Conservation (phyloP, 1,140 invertebrate genomes). For the Halesus radiatus region DNA sequence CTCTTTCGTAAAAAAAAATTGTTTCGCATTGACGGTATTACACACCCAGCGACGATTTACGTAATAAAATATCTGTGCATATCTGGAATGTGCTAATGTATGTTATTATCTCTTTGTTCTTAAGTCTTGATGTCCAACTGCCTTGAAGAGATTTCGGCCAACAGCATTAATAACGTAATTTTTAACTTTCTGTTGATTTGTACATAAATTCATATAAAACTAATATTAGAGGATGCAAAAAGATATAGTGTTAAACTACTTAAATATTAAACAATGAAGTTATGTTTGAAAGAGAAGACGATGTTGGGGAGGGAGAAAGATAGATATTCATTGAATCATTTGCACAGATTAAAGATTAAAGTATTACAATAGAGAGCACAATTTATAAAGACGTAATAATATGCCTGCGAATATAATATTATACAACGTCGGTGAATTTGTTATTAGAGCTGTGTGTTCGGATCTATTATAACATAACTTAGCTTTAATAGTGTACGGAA, state of each 20-base stretch:
- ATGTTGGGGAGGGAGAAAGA: constrained; percentile 14
- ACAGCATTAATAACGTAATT: constrained; percentile 30
- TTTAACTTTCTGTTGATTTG: constrained; percentile 46
- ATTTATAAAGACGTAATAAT: background rate
- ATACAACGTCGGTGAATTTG: background rate
- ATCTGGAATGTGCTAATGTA: background rate
- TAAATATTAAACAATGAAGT: constrained; percentile 29
- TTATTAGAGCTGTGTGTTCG: background rate
- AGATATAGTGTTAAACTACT: constrained; percentile 47
- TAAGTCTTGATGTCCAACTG: constrained; percentile 3
- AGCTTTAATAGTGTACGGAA: background rate
- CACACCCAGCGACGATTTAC: too few species aligned
- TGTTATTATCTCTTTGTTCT: background rate
- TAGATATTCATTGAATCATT: constrained; percentile 43
- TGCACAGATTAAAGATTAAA: constrained; percentile 51
- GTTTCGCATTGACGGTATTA: too few species aligned
- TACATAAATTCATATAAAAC: constrained; percentile 50
- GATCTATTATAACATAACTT: background rate
- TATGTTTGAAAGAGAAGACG: constrained; percentile 24
- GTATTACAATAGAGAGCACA: background rate
- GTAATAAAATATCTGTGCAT: constrained; percentile 9
- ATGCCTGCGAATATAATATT: background rate
- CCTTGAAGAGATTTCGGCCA: constrained; percentile 43
- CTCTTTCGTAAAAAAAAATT: too few species aligned
- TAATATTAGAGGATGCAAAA: constrained; percentile 35